phyloP scores from a whole-genome alignment of 2,888 invertebrate genomes.

The Opisthograptis luteolata region DNA sequence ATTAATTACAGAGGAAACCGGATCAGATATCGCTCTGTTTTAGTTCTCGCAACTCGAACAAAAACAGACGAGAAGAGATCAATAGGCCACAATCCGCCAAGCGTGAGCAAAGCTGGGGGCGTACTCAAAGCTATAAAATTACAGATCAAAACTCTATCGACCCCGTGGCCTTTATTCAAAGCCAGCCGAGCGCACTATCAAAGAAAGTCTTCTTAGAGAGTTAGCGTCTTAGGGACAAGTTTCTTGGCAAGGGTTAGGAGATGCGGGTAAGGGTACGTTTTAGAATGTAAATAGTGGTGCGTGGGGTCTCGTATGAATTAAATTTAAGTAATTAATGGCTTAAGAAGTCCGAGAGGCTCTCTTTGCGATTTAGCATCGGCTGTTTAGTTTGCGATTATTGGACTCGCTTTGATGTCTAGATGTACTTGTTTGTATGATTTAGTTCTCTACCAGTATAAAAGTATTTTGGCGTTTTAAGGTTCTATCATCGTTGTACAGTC shows the following conservation, averaged over 20 bases:
- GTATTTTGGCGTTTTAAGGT: no score
- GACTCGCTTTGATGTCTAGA: constrained; percentile 24
- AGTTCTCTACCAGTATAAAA: not conserved
- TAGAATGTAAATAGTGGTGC: constrained; percentile 82
- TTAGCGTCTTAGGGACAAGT: constrained; percentile 82
- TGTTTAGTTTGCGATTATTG: constrained; percentile 46
- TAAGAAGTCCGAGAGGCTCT: constrained; percentile 43
- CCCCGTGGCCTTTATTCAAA: constrained; percentile 79
- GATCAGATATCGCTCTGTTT: constrained; percentile 43
- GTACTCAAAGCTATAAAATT: constrained; percentile 82
- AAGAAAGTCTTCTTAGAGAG: constrained; percentile 81
- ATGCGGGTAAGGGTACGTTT: constrained; percentile 78
- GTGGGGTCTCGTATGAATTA: constrained; percentile 80
- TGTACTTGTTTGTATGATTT: not conserved
- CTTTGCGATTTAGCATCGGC: constrained; percentile 53
- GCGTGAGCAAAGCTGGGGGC: constrained; percentile 66
- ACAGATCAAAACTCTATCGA: constrained; percentile 83
- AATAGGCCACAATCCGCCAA: constrained; percentile 72
- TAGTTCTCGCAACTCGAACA: constrained; percentile 54
- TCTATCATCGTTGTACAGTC: no score
- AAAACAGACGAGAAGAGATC: constrained; percentile 68
- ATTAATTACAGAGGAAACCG: constrained; percentile 6
- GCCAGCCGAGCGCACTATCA: constrained; percentile 81
- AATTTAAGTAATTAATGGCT: constrained; percentile 83
- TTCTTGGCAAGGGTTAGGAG: constrained; percentile 77